Evolutionary conservation across 2,888 invertebrate genomes (phyloP), one percentile per base, ranked within the genome.

Genomic region (Plusia festucae): DNA sequence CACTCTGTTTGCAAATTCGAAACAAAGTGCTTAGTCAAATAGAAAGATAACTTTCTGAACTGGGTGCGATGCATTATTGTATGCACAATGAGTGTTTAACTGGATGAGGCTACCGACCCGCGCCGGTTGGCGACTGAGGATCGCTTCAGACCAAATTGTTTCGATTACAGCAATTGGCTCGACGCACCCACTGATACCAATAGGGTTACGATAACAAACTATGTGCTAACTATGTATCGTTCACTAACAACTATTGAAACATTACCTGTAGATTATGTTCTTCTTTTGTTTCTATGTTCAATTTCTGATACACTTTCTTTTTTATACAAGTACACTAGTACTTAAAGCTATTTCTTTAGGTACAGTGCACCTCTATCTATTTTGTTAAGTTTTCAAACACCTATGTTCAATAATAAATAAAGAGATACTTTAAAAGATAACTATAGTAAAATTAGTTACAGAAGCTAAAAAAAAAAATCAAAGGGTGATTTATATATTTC

Each of bases 91-190:
- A 76, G 49, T 70, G 79, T 73, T 68, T 70, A 68, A 75, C 72
- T 74, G 79, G 68, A 69, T 71, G 76, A 73, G 72, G 81, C 78
- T 77, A 75, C 70, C 82, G 83, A 83, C 83, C 79, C 61, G 70
- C 77, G 77, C 73, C 24, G 71, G 68, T 60, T 57, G 62, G 62
- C 78, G 68, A 67, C 73, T 78, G 78, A 71, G 77, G 79, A 81
- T 78, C 78, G 76, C 78, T 85, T 79, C 78, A 76, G 82, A 74
- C 71, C 87, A 88, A 91, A 88, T 91, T 88, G 83, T 67, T 84
- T 83, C 83, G 86, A 91, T 91, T 91, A 85, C 76, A 78, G 73
- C 89, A 92, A 92, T 91, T 92, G 91, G 73, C 77, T 79, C 77
- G 77, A 73, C 83, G 76, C 65, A 73, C 78, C 69, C 68, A 60